Evolutionary conservation across 2,888 invertebrate species (phyloP), one percentile per base, ranked within the genome.

Genomic region (Norana najaformis): DNA sequence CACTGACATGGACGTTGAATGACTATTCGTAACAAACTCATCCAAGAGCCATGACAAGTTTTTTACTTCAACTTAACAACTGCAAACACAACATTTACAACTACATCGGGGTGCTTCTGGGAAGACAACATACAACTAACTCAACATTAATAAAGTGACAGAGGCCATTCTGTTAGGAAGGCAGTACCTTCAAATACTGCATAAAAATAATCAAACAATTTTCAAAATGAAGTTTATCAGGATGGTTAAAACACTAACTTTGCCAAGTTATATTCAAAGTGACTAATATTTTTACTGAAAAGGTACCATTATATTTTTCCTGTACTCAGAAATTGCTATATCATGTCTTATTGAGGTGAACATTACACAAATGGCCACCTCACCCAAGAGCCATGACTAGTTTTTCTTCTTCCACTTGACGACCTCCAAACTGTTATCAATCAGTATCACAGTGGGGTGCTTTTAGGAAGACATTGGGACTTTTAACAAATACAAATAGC

Each of bases 371-470:
- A 38, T 89, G 82, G 6, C 38, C 89, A 34, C 47, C 53, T 89
- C 39, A 82, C 88, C 85, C 90, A 88, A 83, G 20, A 82, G 83
- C 30, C 38, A 41, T 41, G 47, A 82, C 82, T 35, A 6, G 34
- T 90, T 90, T 35, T 23, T 90, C 90, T 90, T n/a, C 90, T 90
- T 90, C 90, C 83, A 88, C 83, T 90, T n/a, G 90, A 90, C 89
- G n/a, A 83, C 90, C 89, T 82, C 82, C 39, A 89, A 34, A 39
- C 23, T 35, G 85, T 83, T 34, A 34, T 88, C 39, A 38, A 89
- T 20, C 13, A 69, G 30, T 69, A 69, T n/a, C 69, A 53, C 89
- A 89, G 34, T n/a, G 34, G 39, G 89, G 89, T 89, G 89, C 89
- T 89, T 89, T 89, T 89, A 85, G 89, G 89, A 89, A 89, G 89